Base-by-base conservation (phyloP, 2,113 vertebrate species). In the Crotophaga sulcirostris region DNA sequence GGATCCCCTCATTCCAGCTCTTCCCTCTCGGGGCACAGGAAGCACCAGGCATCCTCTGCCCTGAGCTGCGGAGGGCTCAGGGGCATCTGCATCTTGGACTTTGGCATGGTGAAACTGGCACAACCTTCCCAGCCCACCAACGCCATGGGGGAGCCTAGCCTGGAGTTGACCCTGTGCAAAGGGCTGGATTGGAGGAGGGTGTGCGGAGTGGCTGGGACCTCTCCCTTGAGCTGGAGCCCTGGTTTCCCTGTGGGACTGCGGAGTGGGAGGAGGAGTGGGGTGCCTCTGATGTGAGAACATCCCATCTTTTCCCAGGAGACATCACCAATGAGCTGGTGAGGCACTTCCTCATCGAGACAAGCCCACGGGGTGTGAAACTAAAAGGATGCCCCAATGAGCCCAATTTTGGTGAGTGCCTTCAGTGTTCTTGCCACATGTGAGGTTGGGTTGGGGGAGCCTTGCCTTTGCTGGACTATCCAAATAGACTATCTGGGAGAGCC, bases 321-420 rank as follows among this genome's bases (percentile, higher is more conserved):
- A 95, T 98, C 92, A 98, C 98, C 84, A 99, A 99, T 0, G 99
- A 99, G 96, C 97, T 99, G 91, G 99, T 99, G 95, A 98, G 99
- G 67, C 99, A 99, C 97, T 99, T 99, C 97, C 98, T 99, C 95
- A 99, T 99, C 1, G 99, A 99, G 98, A 99, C 99, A 7, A 99
- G 99, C 93, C 98, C 99, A 2, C 98, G 99, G 93, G 99, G 99
- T 42, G 99, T 99, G 95, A 99, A 99, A 96, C 98, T 99, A 97
- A 99, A 99, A 98, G 99, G 99, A 17, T 99, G 99, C 82, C 99
- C 99, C 58, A 99, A 99, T 0, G 99, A 99, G 94, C 99, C 99
- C 2, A 99, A 99, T 98, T 99, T 99, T 69, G 99, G 99, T 99
- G 47, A 74, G 82, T 76, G 20, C 11, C 26, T 23, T 45, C 25